These are phyloP conservation scores for Syngnathoides biaculeatus DNA, from an alignment of 2,113 vertebrate species.

Conservation along the genomic window DNA sequence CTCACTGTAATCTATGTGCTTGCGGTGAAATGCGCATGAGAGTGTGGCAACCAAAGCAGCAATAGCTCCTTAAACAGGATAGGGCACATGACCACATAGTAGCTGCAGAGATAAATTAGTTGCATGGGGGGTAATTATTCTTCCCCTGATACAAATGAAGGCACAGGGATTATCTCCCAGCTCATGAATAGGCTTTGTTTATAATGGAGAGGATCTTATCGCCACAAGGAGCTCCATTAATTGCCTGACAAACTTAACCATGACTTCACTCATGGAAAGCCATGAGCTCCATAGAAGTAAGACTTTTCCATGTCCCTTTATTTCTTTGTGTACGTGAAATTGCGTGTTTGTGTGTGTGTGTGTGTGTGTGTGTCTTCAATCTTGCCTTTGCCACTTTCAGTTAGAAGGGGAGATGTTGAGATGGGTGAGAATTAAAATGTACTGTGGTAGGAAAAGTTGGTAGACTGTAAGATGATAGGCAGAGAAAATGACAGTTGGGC, in stretches of 20 bases:
- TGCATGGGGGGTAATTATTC: slow-evolving; percentile 58
- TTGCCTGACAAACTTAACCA: slow-evolving; percentile 28
- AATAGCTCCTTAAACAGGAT: slow-evolving; percentile 39
- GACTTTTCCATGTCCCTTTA: slow-evolving; percentile 18
- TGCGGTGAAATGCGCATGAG: slow-evolving; percentile 17
- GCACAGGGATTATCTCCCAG: slow-evolving; percentile 40
- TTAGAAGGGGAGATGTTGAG: slow-evolving; percentile 3
- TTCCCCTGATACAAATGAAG: slow-evolving; percentile 56
- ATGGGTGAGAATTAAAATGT: slow-evolving; percentile 43
- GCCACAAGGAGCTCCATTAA: slow-evolving; percentile 43
- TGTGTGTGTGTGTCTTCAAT: not conserved
- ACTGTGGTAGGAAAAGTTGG: slow-evolving; percentile 33
- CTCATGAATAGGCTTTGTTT: slow-evolving; percentile 59
- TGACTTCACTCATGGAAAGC: slow-evolving; percentile 20
- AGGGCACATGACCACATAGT: slow-evolving; percentile 17
- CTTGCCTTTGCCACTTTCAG: slow-evolving; percentile 35
- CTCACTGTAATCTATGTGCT: slow-evolving; percentile 12
- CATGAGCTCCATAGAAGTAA: slow-evolving; percentile 27
- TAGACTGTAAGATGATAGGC: slow-evolving; percentile 7
- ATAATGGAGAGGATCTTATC: slow-evolving; percentile 39
- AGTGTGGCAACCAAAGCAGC: slow-evolving; percentile 17
- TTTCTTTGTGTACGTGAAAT: slow-evolving; percentile 10
- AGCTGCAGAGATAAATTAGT: slow-evolving; percentile 56
- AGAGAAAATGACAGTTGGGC: slow-evolving; percentile 22
- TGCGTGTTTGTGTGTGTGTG: not conserved